phyloP scores from a whole-genome alignment of 1,140 invertebrate species.

The Rhynchophorus ferrugineus region DNA sequence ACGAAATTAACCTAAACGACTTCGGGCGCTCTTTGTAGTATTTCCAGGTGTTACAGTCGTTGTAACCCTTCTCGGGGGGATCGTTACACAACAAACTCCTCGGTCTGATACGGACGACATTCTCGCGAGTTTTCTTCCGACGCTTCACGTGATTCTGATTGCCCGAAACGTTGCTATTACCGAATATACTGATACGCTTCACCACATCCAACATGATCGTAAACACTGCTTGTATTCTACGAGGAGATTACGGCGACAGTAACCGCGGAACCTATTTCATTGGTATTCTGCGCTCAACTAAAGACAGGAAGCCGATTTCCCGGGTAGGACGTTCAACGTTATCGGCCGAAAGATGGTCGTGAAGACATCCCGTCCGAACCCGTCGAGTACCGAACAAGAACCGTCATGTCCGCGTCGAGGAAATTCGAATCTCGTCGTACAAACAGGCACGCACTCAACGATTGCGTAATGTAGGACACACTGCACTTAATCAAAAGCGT shows the following conservation, averaged over 20 bases:
- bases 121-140: background rate
- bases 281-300: background rate
- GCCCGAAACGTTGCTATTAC: background rate
- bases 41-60: background rate
- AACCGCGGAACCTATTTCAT: background rate
- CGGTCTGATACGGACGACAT: background rate
- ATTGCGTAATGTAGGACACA: no score
- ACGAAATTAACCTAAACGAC: background rate
- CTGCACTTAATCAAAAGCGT: no score
- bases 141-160: background rate
- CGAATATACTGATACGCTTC: background rate
- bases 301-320: background rate
- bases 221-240: no score
- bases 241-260: no score
- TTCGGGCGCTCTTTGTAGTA: background rate
- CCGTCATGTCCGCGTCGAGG: no score
- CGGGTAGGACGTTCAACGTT: no score
- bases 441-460: no score
- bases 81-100: background rate
- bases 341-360: no score
- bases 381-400: no score
- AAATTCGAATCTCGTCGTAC: no score
- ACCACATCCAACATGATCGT: background rate
- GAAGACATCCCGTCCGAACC: no score
- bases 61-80: background rate